Evolutionary conservation across 2,113 vertebrate species (phyloP).

Genomic region (Todiramphus saurophagus): DNA sequence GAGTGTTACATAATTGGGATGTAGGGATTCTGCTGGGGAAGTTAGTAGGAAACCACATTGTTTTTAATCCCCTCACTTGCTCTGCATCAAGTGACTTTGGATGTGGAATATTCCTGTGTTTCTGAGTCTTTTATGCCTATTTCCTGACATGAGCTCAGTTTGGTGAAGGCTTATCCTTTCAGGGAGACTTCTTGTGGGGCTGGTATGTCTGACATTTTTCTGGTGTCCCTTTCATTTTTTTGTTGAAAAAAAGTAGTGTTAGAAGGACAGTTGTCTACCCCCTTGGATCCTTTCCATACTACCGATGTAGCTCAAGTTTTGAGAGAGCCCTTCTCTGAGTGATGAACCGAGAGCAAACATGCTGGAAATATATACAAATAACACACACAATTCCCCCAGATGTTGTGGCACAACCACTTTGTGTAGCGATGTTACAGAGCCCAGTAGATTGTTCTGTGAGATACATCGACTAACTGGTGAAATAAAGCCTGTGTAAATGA

Average conservation of each 20-base stretch:
- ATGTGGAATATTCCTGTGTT: neutral
- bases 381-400: neutral
- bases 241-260: neutral
- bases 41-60: accelerated
- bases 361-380: neutral
- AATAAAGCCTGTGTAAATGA: neutral
- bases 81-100: neutral
- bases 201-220: neutral
- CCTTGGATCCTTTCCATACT: neutral
- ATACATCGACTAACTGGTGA: neutral
- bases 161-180: neutral
- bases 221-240: neutral
- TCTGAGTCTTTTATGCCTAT: neutral
- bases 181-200: neutral
- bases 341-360: neutral
- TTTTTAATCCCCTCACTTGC: neutral
- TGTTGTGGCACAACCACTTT: accelerated
- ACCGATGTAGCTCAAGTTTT: neutral
- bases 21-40: neutral
- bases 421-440: neutral
- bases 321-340: neutral
- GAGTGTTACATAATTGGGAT: neutral
- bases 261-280: neutral
- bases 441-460: neutral
- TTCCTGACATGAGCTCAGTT: neutral